Percentiles rank a stretch among this genome's conserved stretches.
These are phyloP conservation scores for Drepana falcataria DNA, from an alignment of 2,888 invertebrate genomes.

Conservation along the genomic window DNA sequence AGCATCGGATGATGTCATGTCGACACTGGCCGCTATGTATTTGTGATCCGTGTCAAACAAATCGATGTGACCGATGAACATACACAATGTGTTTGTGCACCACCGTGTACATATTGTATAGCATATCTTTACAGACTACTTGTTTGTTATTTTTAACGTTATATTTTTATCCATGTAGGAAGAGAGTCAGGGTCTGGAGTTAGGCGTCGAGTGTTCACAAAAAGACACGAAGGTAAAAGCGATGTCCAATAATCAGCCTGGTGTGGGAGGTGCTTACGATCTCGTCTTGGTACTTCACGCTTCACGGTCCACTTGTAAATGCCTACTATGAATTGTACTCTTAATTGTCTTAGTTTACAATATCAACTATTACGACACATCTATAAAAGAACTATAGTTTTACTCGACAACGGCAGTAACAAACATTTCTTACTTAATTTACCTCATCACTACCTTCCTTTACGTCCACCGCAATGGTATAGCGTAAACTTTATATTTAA, in stretches of 20 bases:
- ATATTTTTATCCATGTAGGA: slow-evolving; percentile 55
- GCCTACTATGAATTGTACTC: too few species aligned
- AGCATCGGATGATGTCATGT: too few species aligned
- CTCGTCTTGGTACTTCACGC: slow-evolving; percentile 13
- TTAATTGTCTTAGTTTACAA: too few species aligned
- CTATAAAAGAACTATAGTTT: too few species aligned
- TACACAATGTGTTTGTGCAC: slow-evolving; percentile 31
- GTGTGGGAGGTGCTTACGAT: slow-evolving; percentile 42
- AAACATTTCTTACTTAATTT: too few species aligned
- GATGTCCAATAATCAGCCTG: slow-evolving; percentile 18
- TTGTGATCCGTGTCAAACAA: slow-evolving; percentile 6
- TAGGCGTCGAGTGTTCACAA: slow-evolving; percentile 51
- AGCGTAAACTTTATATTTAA: too few species aligned
- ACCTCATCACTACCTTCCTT: too few species aligned
- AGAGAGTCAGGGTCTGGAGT: slow-evolving; percentile 36
- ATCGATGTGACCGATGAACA: slow-evolving; percentile 21
- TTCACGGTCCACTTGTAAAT: neutral
- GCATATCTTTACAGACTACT: slow-evolving; percentile 35
- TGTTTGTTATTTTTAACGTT: slow-evolving; percentile 21
- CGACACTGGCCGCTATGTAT: neutral
- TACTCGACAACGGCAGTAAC: too few species aligned
- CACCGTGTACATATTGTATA: slow-evolving; percentile 67
- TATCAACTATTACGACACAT: too few species aligned
- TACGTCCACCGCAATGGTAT: too few species aligned
- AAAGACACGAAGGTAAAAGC: slow-evolving; percentile 66